Base-by-base conservation (phyloP, 2,113 vertebrate genomes). In the Rhipidura dahli region DNA sequence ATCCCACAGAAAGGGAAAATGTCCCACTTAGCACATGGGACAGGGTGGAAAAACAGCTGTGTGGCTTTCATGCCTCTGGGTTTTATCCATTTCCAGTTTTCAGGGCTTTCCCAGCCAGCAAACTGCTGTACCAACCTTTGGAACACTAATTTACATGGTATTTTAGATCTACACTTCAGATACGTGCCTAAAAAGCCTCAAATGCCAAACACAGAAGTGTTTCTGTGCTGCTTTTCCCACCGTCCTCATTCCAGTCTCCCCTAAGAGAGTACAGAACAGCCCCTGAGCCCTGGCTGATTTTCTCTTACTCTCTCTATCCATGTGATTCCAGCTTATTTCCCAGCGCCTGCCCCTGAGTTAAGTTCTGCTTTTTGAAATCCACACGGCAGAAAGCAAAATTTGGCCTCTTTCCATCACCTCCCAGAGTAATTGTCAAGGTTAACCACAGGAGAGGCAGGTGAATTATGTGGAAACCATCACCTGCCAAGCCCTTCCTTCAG, bases 371-470 rank as follows among this genome's bases (percentile, higher is more conserved):
- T 77, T 88, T 40, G 39, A 90, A 88, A 88, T 7, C 64, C 31
- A 28, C 22, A 9, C 15, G 6, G 79, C 69, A 81, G 69, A 94
- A 91, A 78, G 69, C 39, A 83, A 73, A 40, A 33, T 26, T 30
- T 75, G 57, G 44, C 83, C 51, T 64, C 71, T 39, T 71, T 82
- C 79, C 76, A 80, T 81, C 73, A 47, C 28, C 37, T 84, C 39
- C 30, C 40, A 56, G 79, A 90, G 80, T 49, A 17, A 83, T 89
- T 94, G 69, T 63, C 86, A 94, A 89, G 73, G 90, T 92, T 87
- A 94, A 45, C 27, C 90, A 59, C 64, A 56, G 72, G 33, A 31
- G 93, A 95, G 31, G 23, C 40, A 51, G 90, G 87, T 40, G 54
- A 89, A 79, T 93, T 35, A 61, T 47, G 59, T 51, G n/a, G 54